Evolutionary conservation across 2,113 vertebrate genomes (phyloP).

Genomic region (Ondatra zibethicus): DNA sequence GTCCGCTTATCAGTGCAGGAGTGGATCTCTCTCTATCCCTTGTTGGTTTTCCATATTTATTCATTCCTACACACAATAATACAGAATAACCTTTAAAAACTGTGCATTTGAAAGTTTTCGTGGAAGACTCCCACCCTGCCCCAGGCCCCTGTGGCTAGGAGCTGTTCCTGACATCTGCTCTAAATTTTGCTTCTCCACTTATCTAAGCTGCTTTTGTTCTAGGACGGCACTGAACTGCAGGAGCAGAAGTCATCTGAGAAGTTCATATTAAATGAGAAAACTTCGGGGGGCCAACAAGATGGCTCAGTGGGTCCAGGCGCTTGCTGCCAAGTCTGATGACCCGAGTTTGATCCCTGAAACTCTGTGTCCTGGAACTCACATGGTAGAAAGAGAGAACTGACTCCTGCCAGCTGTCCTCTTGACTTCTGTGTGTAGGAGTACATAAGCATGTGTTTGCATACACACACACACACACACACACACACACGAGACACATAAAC

Average conservation of each 20-base stretch:
- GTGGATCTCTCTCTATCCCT: background rate
- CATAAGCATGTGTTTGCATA: background rate
- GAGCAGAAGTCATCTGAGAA: background rate
- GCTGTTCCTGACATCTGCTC: background rate
- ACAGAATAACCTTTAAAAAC: background rate
- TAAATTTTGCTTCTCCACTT: background rate
- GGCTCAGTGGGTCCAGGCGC: background rate
- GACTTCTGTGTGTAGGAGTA: background rate
- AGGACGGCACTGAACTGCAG: background rate
- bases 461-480: no score
- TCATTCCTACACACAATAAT: background rate
- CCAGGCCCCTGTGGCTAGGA: background rate
- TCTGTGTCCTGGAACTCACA: background rate
- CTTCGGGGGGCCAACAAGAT: background rate
- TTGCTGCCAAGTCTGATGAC: background rate
- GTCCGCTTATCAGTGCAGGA: background rate
- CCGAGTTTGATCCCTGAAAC: no score
- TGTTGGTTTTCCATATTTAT: background rate
- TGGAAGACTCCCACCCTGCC: background rate
- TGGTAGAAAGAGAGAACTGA: background rate
- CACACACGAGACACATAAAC: background rate
- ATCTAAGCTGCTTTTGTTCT: background rate
- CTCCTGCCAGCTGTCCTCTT: background rate
- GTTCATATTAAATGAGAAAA: background rate
- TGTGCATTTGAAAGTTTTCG: background rate